Conservation (phyloP, 2,113 vertebrate species). For the Tauraco erythrolophus region DNA sequence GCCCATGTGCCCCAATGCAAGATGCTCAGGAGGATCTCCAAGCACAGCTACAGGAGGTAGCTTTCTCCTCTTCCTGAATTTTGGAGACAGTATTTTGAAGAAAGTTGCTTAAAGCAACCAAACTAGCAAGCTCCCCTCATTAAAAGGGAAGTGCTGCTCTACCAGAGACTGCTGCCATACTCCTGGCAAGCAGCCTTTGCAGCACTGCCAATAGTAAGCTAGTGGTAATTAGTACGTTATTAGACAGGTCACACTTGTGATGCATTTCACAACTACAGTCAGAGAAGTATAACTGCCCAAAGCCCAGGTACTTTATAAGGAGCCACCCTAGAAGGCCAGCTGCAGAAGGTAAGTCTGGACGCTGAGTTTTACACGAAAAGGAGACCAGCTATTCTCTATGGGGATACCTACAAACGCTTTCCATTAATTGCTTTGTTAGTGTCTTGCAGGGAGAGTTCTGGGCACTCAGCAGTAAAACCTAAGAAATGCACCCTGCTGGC, state of each 20-base stretch:
- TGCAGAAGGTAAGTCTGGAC: not conserved
- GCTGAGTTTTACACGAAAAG: not conserved
- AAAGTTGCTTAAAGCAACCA: not conserved
- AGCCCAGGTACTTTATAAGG: not conserved
- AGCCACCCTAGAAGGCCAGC: not conserved
- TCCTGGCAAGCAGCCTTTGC: not conserved
- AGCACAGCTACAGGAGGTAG: not conserved
- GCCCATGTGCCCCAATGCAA: rapidly evolving
- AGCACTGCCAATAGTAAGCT: not conserved
- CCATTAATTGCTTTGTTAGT: not conserved
- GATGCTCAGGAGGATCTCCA: not conserved
- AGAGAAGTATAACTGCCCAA: not conserved
- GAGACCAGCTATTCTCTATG: not conserved
- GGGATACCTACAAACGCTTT: not conserved
- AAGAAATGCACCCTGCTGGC: conserved; percentile 20
- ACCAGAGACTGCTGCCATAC: not conserved
- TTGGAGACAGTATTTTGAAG: not conserved
- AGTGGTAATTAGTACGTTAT: not conserved
- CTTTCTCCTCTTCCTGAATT: not conserved
- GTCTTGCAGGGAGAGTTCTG: not conserved
- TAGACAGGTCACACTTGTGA: not conserved
- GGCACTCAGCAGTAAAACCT: not conserved
- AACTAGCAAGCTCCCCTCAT: not conserved
- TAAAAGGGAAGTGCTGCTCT: not conserved
- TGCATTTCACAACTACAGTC: not conserved